A percentile compares a stretch with the other conserved stretches of the same genome.
phyloP scores from a whole-genome alignment of 2,888 invertebrate genomes.

The Nasonovia ribisnigri region DNA sequence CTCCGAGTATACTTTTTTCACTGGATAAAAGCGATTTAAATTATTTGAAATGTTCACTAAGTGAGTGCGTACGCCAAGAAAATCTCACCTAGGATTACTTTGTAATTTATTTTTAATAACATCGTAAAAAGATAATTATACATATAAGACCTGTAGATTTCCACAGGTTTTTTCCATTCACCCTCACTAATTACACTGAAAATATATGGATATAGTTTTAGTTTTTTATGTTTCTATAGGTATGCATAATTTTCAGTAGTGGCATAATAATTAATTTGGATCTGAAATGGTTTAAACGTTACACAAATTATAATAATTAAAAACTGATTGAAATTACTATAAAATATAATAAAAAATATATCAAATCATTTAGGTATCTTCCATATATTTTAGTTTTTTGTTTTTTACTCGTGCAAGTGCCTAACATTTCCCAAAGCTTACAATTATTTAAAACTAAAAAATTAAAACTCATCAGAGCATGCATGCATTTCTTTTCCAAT shows the following conservation, averaged over 20 bases:
- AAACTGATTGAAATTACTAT: background rate
- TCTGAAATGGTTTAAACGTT: background rate
- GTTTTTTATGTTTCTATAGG: background rate
- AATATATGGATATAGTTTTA: background rate
- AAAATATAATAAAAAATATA: background rate
- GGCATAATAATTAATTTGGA: background rate
- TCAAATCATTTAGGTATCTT: background rate
- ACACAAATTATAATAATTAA: background rate
- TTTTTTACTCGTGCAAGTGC: background rate
- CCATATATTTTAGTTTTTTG: background rate
- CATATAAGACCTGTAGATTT: background rate
- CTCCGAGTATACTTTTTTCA: background rate
- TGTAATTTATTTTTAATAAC: slow-evolving; percentile 48
- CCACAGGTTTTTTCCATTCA: background rate
- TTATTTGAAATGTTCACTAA: background rate
- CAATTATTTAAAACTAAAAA: background rate
- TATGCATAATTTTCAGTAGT: background rate
- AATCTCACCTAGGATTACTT: slow-evolving; percentile 4
- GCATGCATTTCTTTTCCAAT: background rate
- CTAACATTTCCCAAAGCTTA: background rate
- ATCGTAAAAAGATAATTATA: slow-evolving; percentile 31
- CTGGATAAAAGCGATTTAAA: background rate
- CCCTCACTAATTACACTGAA: background rate
- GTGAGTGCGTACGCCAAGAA: background rate
- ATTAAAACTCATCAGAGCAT: background rate